Evolutionary conservation across 2,888 invertebrate genomes (phyloP).

Genomic region (Apamea crenata): DNA sequence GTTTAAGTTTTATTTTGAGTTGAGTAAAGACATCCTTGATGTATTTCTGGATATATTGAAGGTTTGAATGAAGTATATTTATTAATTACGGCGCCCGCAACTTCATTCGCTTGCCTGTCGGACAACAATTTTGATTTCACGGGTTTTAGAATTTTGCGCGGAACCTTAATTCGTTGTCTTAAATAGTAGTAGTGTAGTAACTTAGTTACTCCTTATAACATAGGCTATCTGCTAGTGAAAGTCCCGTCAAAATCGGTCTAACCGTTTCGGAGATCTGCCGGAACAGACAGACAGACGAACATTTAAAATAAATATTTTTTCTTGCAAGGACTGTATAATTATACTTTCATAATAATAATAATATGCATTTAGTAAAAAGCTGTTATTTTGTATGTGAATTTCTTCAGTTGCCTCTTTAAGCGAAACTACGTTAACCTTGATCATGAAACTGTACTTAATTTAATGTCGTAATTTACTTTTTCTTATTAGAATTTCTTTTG

Average conservation of each 20-base stretch:
- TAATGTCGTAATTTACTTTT: not conserved
- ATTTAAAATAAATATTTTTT: no score
- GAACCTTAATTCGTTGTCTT: no score
- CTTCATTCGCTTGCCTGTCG: not conserved
- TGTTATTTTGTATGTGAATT: not conserved
- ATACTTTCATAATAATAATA: no score
- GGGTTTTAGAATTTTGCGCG: no score
- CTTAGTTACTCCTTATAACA: no score
- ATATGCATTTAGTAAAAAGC: no score
- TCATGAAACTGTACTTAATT: not conserved
- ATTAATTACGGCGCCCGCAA: not conserved
- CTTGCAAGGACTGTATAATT: no score
- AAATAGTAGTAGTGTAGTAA: no score
- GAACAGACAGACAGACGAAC: no score
- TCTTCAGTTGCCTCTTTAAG: not conserved
- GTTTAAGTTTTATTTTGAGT: slow-evolving; percentile 58
- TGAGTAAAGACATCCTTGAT: slow-evolving; percentile 37
- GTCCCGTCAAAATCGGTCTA: no score
- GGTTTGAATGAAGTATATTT: slow-evolving; percentile 9
- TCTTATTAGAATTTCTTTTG: not conserved
- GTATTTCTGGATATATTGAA: slow-evolving; percentile 5
- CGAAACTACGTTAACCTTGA: not conserved
- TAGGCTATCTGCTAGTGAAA: no score
- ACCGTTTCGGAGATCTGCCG: no score
- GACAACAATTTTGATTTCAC: not conserved